These are phyloP conservation scores for Helarctos malayanus DNA, from an alignment of 2,797 vertebrate genomes.

Conservation along the genomic window DNA sequence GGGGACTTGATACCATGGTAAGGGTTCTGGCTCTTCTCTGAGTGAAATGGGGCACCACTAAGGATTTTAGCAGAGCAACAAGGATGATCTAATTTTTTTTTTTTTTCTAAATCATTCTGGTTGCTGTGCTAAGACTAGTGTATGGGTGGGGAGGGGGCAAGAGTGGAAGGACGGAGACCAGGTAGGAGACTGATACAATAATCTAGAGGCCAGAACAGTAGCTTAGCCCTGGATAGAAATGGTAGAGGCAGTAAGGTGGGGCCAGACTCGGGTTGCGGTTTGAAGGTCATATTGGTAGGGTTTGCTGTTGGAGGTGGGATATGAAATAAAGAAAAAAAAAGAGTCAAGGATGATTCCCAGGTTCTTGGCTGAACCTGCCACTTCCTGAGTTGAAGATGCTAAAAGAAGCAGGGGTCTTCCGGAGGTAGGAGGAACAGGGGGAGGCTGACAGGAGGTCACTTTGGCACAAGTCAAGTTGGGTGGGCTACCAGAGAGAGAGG, in stretches of 20 bases:
- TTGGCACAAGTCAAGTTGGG: neutral
- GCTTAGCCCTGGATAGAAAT: neutral
- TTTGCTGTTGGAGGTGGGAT: neutral
- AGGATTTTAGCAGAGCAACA: neutral
- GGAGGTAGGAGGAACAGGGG: rapidly evolving
- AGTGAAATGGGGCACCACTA: neutral
- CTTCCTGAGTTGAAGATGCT: neutral
- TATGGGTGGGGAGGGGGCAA: neutral
- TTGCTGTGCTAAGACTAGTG: neutral
- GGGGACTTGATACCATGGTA: neutral
- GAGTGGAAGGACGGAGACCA: neutral
- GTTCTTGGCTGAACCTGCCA: neutral
- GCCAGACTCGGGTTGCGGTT: neutral
- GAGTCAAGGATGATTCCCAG: neutral
- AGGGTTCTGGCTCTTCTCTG: neutral
- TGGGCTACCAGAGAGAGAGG: neutral
- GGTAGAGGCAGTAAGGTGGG: neutral
- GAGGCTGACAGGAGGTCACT: neutral
- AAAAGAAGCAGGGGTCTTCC: neutral
- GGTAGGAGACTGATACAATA: neutral
- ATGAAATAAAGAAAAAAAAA: neutral
- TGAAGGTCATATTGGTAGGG: neutral
- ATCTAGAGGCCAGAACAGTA: neutral
- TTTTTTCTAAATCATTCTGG: neutral
- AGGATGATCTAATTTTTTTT: neutral